A percentile compares a stretch with the other conserved stretches of the same genome.
These are phyloP conservation scores for Magallana nippona DNA, from an alignment of 2,888 invertebrate species.

Conservation along the genomic window DNA sequence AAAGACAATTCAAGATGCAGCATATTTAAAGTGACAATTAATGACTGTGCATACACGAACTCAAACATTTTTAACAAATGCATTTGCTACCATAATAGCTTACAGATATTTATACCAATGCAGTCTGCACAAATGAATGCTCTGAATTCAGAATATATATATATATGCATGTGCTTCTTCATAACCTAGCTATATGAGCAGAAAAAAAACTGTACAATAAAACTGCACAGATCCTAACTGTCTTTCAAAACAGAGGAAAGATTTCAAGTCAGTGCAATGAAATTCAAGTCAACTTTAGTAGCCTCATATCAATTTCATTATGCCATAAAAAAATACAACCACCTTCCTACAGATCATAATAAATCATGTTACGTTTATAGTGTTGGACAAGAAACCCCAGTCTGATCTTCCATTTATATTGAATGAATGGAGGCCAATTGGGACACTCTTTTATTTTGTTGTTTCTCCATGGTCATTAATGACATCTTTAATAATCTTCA, in stretches of 20 bases:
- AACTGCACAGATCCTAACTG: neutral
- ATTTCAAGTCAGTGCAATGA: neutral
- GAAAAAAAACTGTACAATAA: neutral
- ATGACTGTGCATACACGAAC: neutral
- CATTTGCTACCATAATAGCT: too few relatives aligned
- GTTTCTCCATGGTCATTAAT: neutral
- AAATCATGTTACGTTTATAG: neutral
- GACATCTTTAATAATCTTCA: neutral
- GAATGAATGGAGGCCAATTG: neutral
- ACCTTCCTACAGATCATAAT: conserved; percentile 13
- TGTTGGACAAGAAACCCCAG: conserved; percentile 14
- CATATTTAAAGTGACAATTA: neutral
- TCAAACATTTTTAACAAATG: neutral
- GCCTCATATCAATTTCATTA: neutral
- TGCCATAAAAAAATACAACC: conserved; percentile 20
- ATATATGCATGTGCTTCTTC: too few relatives aligned
- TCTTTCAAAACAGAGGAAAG: conserved; percentile 8
- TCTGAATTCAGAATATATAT: too few relatives aligned
- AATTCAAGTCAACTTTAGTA: neutral
- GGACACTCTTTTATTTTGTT: neutral
- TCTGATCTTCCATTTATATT: conserved; percentile 5
- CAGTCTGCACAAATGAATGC: neutral
- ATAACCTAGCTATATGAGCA: neutral
- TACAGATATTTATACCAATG: neutral
- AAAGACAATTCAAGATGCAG: conserved; percentile 21